Evolutionary conservation across 2,797 vertebrate species (phyloP).

Genomic region (Neosalanx taihuensis): DNA sequence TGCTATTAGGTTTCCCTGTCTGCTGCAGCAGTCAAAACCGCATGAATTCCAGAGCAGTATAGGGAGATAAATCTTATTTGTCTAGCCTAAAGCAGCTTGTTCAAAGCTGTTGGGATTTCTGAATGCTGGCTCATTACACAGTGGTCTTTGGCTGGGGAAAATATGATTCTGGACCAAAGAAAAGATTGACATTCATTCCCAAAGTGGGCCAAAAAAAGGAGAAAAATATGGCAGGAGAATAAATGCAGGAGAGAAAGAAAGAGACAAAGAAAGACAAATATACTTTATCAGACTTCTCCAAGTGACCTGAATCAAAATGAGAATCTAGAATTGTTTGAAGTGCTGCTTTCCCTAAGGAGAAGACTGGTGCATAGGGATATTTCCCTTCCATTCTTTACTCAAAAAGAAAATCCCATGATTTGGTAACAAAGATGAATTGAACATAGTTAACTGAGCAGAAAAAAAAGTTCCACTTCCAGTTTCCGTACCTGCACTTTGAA

Average conservation of each 20-base stretch:
- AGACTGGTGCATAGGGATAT: no score
- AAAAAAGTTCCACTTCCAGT: neutral
- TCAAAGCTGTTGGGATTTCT: constrained; percentile 10
- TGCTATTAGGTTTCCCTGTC: constrained; percentile 16
- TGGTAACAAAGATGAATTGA: neutral
- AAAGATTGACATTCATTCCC: constrained; percentile 11
- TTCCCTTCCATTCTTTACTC: neutral
- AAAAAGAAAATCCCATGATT: neutral
- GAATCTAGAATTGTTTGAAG: no score
- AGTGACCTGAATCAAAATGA: neutral
- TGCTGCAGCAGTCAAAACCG: constrained; percentile 3
- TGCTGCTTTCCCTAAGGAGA: no score
- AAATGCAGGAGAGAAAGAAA: neutral
- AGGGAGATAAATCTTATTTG: constrained; percentile 9
- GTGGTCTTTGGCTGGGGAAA: constrained; percentile 16
- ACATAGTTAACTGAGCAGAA: neutral
- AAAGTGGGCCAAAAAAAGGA: neutral
- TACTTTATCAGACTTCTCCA: neutral
- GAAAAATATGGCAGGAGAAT: neutral
- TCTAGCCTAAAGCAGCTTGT: constrained; percentile 8
- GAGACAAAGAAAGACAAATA: neutral
- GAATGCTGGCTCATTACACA: constrained; percentile 10
- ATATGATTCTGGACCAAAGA: constrained; percentile 14
- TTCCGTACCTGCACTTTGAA: constrained; percentile 52
- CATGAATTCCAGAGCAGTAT: neutral